Evolutionary conservation across 2,888 invertebrate genomes (phyloP), one percentile per base, ranked within the genome.

Genomic region (Lacanobia oleracea): DNA sequence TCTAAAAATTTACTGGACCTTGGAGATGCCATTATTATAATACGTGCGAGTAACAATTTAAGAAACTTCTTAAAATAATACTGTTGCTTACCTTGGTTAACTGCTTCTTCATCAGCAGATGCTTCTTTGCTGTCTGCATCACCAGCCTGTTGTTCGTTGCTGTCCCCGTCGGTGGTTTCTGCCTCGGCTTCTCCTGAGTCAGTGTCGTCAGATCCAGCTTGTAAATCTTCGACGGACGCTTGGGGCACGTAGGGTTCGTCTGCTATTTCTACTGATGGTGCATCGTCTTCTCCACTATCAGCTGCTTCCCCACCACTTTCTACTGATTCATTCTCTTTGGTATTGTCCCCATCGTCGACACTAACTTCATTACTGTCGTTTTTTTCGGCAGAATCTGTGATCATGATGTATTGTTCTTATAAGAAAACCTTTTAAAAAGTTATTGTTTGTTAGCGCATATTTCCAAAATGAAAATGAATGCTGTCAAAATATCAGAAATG

Each of bases 351-450:
- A 53, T 82, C 92, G 85, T 93, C 93, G 87, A 95, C 90, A 88
- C 93, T 94, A 88, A 93, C 91, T 94, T 96, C 96, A 93, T 93
- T 94, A 92, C 96, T 96, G 86, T 95, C 95, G 93, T 93, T 93
- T 92, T 95, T 95, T 92, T 94, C 95, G 85, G 90, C 90, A 90
- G 95, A 94, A 91, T 95, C 95, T 96, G 92, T 59, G 90, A 93
- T 81, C 5, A 72, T 65, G 50, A 45, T 57, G 27, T 53, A 61
- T 50, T 62, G 27, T 65, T 67, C 57, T 50, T 78, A n/a, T 43
- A 67, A 21, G n/a, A 59, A 53, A 66, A n/a, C 21, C 16, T 61
- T 63, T 54, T 6, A 37, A 43, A 21, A 14, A 5, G 21, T 51
- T 27, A 50, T 23, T n/a, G 1, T 37, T 40, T 51, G 5, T 57